Evolutionary conservation across 2,113 vertebrate genomes (phyloP).

Genomic region (Tupaia tana): DNA sequence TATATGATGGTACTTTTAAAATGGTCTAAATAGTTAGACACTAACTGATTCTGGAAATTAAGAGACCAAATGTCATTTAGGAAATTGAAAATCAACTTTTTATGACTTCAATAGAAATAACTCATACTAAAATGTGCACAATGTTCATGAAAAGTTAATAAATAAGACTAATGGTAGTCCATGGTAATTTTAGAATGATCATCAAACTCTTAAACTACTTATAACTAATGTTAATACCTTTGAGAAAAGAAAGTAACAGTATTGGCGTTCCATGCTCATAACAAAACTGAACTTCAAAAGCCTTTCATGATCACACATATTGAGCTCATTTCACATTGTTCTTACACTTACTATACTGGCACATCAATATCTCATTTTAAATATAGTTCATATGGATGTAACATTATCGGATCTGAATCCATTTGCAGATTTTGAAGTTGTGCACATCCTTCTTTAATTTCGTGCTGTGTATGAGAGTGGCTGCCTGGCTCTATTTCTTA

Average conservation of each 20-base stretch:
- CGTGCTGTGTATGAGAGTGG: no score
- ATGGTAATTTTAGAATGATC: slow-evolving; percentile 70
- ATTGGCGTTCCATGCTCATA: slow-evolving; percentile 47
- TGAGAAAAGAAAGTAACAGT: slow-evolving; percentile 30
- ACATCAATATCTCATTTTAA: slow-evolving; percentile 55
- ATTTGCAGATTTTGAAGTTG: neutral
- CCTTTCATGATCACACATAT: slow-evolving; percentile 23
- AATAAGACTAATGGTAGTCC: slow-evolving; percentile 68
- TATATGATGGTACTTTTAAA: slow-evolving; percentile 59
- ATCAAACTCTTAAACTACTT: slow-evolving; percentile 64
- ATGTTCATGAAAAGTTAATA: slow-evolving; percentile 80
- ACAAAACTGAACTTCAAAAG: slow-evolving; percentile 56
- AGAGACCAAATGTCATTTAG: slow-evolving; percentile 69
- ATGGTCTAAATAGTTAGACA: neutral
- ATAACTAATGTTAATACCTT: slow-evolving; percentile 57
- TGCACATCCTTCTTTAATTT: neutral
- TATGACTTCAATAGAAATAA: slow-evolving; percentile 70
- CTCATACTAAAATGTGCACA: slow-evolving; percentile 74
- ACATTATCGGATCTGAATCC: slow-evolving; percentile 8
- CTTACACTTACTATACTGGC: slow-evolving; percentile 6
- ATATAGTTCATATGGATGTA: neutral
- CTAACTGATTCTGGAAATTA: slow-evolving; percentile 64
- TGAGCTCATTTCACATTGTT: neutral
- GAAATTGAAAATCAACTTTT: slow-evolving; percentile 80
- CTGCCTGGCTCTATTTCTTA: no score